Percentiles rank a stretch among this genome's conserved stretches.
Evolutionary conservation across 2,113 vertebrate species (phyloP).

Genomic region (Sinocyclocheilus rhinocerous): DNA sequence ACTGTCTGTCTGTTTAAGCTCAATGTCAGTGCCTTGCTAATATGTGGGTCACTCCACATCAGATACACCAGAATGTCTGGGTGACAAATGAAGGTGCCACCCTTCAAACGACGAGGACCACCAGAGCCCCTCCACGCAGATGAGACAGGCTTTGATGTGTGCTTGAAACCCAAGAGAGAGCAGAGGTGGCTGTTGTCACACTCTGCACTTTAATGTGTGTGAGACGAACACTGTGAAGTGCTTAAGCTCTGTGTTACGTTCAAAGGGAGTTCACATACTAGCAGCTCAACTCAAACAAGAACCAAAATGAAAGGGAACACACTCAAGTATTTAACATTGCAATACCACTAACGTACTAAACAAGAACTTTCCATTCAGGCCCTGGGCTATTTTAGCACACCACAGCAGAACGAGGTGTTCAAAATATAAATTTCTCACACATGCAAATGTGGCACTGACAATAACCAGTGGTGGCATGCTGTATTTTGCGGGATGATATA

Average conservation of each 20-base stretch:
- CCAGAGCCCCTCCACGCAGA: neutral
- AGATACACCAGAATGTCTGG: neutral
- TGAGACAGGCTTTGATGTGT: conserved; percentile 20
- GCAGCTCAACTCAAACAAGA: conserved; percentile 9
- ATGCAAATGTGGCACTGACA: neutral
- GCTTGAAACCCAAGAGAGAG: neutral
- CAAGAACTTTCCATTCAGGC: neutral
- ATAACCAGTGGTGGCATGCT: neutral
- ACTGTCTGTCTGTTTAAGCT: neutral
- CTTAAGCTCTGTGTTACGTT: neutral
- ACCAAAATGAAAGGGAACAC: neutral
- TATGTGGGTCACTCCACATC: neutral
- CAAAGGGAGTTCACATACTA: conserved; percentile 18
- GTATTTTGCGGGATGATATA: neutral
- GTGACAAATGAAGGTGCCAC: neutral
- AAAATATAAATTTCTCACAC: neutral
- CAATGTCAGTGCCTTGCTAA: neutral
- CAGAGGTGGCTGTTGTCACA: conserved; percentile 5
- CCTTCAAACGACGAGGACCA: conserved; percentile 10
- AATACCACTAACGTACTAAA: neutral
- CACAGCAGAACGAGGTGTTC: neutral
- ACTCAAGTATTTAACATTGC: conserved; percentile 8
- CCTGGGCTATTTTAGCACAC: conserved; percentile 4
- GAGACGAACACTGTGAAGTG: conserved; percentile 20
- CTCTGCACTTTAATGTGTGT: conserved; percentile 19